phyloP scores from a whole-genome alignment of 2,113 vertebrate genomes.

The Megaceryle maxima region DNA sequence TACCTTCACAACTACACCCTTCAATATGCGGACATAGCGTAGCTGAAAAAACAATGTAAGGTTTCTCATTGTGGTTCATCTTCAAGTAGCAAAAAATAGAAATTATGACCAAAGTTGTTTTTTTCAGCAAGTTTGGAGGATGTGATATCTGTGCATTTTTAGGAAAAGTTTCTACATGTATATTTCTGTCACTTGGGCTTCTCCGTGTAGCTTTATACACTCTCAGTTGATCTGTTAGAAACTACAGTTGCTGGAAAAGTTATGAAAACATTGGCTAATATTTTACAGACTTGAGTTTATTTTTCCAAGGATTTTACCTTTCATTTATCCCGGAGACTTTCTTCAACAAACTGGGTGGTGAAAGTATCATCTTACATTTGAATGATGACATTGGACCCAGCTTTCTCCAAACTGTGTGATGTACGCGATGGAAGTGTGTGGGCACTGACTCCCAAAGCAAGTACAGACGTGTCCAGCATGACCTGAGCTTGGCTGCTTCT shows the following conservation, averaged over 20 bases:
- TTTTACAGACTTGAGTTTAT: constrained; percentile 50
- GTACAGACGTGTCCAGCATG: fast-evolving
- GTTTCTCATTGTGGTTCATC: not conserved
- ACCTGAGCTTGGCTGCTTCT: not conserved
- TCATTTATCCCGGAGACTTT: constrained; percentile 31
- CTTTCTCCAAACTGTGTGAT: not conserved
- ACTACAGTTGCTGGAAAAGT: constrained; percentile 19
- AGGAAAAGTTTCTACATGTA: not conserved
- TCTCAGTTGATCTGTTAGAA: not conserved
- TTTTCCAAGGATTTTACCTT: constrained; percentile 53
- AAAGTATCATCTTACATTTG: not conserved
- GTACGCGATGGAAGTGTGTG: not conserved
- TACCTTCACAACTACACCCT: not conserved
- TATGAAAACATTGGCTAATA: constrained; percentile 59
- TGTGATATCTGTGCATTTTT: not conserved
- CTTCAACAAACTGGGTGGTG: constrained; percentile 11
- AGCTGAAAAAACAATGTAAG: not conserved
- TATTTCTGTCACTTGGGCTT: not conserved
- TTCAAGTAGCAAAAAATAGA: not conserved
- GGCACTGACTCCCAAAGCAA: not conserved
- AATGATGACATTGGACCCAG: not conserved
- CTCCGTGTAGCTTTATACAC: not conserved
- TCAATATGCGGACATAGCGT: not conserved
- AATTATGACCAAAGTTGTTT: not conserved
- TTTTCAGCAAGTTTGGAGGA: not conserved